A percentile compares a stretch with the other conserved stretches of the same genome.
These are phyloP conservation scores for Excalfactoria chinensis DNA, from an alignment of 2,113 vertebrate species.

Conservation along the genomic window DNA sequence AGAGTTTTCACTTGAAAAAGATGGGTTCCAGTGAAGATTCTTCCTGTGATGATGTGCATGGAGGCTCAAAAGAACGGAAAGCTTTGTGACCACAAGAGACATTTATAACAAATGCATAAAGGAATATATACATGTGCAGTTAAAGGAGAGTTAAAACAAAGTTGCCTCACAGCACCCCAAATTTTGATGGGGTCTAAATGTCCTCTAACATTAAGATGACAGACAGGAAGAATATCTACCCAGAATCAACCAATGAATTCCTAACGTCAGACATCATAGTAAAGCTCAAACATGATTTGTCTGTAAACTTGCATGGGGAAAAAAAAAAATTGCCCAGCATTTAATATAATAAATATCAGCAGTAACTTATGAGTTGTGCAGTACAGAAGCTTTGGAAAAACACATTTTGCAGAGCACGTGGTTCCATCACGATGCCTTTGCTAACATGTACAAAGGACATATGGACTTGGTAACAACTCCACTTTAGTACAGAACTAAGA, in stretches of 20 bases:
- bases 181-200: background rate
- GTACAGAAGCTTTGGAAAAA: background rate
- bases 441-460: background rate
- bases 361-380: background rate
- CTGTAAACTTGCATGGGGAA: background rate
- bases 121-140: background rate
- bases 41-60: slow-evolving; percentile 19
- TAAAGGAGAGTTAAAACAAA: background rate
- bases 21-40: background rate
- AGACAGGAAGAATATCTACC: background rate
- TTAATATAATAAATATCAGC: rapidly evolving
- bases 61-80: slow-evolving; percentile 29
- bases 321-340: background rate
- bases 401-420: background rate
- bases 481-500: background rate
- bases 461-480: background rate
- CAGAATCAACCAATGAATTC: background rate
- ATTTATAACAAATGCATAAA: slow-evolving; percentile 34
- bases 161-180: background rate
- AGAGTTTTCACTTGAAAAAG: slow-evolving; percentile 34
- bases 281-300: background rate
- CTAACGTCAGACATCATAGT: background rate
- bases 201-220: background rate
- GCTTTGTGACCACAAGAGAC: slow-evolving; percentile 14
- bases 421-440: background rate